Base-by-base conservation (phyloP, 2,113 vertebrate species). In the Dendropsophus ebraccatus region DNA sequence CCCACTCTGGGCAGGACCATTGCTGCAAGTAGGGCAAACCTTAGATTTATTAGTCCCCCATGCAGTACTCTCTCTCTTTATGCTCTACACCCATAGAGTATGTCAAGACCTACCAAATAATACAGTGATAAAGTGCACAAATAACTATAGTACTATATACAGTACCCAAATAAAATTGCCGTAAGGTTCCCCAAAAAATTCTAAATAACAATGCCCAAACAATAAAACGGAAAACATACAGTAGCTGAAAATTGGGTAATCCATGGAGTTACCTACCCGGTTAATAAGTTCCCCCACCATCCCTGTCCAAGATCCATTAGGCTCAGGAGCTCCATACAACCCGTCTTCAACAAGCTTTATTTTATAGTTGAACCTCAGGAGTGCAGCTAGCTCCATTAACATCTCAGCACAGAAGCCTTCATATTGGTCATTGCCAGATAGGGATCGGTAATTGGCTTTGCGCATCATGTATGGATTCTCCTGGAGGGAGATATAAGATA, bases 241-340 rank as follows among this genome's bases (percentile, higher is more conserved):
- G n/a, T n/a, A n/a, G n/a, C n/a, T n/a, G 41, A 41, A 41, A 30
- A 16, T 13, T 70, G 67, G 17, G 30, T 3, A 2, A 7, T 49
- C 5, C n/a, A 19, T 28, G 37, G 16, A 25, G 11, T 45, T 45
- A 62, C 74, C 0, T 94, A 97, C 97, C 95, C 97, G 90, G 89
- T 97, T 96, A 91, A 97, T 97, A 82, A 98, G 96, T 90, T 98
- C 97, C 7, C 96, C 97, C 75, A 98, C 97, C 97, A 98, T 97
- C 65, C 97, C 97, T 0, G 96, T 97, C 97, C 97, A 98, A 89
- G 96, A 97, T 32, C 97, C 97, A 0, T 98, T 97, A 85, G 96
- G 94, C 62, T 97, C 97, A 0, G 97, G 97, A 0, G 96, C 97
- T 0, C 97, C 97, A 0, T 97, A 98, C 1, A 96, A 92, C 1